phyloP scores from a whole-genome alignment of 2,797 vertebrate genomes.

The Melanotaenia nigrans region DNA sequence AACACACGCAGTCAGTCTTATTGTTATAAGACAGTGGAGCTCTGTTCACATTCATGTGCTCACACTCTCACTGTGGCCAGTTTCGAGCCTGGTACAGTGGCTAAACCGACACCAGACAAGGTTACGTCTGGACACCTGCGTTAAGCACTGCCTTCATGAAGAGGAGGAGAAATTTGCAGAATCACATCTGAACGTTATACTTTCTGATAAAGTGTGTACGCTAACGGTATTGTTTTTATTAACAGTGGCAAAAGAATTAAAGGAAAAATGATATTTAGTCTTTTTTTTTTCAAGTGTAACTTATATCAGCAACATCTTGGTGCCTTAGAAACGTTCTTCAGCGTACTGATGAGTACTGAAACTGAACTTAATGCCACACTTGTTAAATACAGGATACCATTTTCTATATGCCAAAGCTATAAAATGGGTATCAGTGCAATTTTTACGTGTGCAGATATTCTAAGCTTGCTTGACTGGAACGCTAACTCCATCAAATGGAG shows the following conservation, averaged over 20 bases:
- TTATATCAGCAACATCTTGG: conserved; percentile 35
- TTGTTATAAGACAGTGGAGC: conserved; percentile 76
- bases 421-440: conserved; percentile 70
- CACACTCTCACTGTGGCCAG: conserved; percentile 54
- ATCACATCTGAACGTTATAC: conserved; percentile 21
- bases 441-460: conserved; percentile 40
- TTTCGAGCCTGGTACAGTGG: conserved; percentile 66
- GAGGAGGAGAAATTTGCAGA: conserved; percentile 7
- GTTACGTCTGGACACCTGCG: conserved; percentile 43
- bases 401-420: conserved; percentile 60
- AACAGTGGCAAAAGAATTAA: conserved; percentile 24
- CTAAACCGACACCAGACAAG: conserved; percentile 47
- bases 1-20: conserved; percentile 70
- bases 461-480: conserved; percentile 14
- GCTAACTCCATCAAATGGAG: conserved; percentile 54
- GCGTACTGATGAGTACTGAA: conserved; percentile 23
- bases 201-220: conserved; percentile 28
- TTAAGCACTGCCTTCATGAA: conserved; percentile 39
- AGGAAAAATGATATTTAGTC: conserved; percentile 38
- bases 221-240: conserved; percentile 38
- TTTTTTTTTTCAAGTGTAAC: conserved; percentile 39
- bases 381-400: conserved; percentile 37
- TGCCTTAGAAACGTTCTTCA: conserved; percentile 42
- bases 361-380: conserved; percentile 16
- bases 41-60: conserved; percentile 65